Conservation (phyloP, 2,797 vertebrate species). For the Sphenodon punctatus region DNA sequence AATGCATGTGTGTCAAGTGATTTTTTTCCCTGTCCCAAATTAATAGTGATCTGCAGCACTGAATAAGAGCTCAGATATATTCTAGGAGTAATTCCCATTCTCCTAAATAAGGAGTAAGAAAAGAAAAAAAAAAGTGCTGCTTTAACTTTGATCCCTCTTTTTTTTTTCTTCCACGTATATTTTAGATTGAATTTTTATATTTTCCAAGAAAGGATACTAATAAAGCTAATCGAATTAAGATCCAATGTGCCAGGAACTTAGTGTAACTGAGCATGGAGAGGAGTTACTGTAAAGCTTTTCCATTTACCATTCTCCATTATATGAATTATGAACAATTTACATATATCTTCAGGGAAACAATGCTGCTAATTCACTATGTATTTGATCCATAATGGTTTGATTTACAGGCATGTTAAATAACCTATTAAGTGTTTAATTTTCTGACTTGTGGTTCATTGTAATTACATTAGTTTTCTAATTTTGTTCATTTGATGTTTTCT, state of each 20-base stretch:
- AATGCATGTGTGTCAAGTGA: background rate
- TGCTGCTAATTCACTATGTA: background rate
- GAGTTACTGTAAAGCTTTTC: slow-evolving; percentile 29
- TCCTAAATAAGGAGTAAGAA: background rate
- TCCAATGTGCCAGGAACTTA: slow-evolving; percentile 54
- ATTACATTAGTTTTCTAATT: background rate
- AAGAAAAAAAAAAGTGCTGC: background rate
- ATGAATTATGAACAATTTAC: background rate
- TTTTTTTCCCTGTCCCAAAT: background rate
- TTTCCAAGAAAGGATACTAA: slow-evolving; percentile 53
- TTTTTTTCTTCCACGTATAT: background rate
- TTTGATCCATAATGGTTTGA: background rate
- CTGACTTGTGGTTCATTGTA: background rate
- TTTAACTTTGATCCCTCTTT: background rate
- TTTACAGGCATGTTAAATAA: slow-evolving; percentile 2
- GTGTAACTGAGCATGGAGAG: background rate
- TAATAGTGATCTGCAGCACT: background rate
- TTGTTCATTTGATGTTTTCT: background rate
- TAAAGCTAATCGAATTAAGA: slow-evolving; percentile 55
- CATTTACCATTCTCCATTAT: background rate
- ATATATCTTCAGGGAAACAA: background rate
- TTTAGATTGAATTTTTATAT: slow-evolving; percentile 17
- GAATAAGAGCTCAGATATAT: background rate
- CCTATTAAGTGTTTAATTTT: background rate
- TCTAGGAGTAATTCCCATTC: background rate